Evolutionary conservation across 2,888 invertebrate species (phyloP), one percentile per base, ranked within the genome.

Genomic region (Amiota mariae): DNA sequence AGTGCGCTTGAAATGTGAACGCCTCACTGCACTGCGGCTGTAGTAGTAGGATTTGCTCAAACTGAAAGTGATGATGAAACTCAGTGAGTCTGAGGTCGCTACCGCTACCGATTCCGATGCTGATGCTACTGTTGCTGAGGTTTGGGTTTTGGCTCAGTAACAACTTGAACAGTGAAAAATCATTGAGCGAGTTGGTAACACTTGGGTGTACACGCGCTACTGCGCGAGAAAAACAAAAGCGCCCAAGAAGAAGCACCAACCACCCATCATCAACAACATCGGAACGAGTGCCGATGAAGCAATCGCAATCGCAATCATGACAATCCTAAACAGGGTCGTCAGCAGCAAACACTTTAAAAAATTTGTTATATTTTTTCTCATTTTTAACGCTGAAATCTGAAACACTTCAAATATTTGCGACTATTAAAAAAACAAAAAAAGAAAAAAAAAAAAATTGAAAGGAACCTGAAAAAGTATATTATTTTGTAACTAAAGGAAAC

Each of bases 141-240:
- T 8, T 20, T 51, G 10, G 48, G 18, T 46, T 36, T 24, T 15
- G 48, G n/a, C 49, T 13, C 48, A 36, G 24, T 51, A 63, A 63
- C 76, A 78, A 81, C 85, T 85, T 83, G 85, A 85, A 83, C 36
- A 36, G 36, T 36, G 36, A 36, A 79, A 81, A 81, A 72, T 79
- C 85, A 83, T 77, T 78, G 80, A 82, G 85, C 81, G 80, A 84
- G 85, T 77, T 85, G 84, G 83, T 85, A 85, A 82, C 83, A 84
- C 85, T 85, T 76, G 80, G 84, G 18, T 11, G 15, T 36, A 6
- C 36, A 36, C 36, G 36, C 36, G 36, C 36, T 36, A 36, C 36
- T 36, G 70, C 64, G 64, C 64, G 72, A 72, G 59, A 70, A 63
- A 82, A 72, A 76, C 76, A 59, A 63, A 57, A 73, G 61, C 71